Evolutionary conservation across 2,888 invertebrate genomes (phyloP), one percentile per base, ranked within the genome.

Genomic region (Anarsia innoxiella): DNA sequence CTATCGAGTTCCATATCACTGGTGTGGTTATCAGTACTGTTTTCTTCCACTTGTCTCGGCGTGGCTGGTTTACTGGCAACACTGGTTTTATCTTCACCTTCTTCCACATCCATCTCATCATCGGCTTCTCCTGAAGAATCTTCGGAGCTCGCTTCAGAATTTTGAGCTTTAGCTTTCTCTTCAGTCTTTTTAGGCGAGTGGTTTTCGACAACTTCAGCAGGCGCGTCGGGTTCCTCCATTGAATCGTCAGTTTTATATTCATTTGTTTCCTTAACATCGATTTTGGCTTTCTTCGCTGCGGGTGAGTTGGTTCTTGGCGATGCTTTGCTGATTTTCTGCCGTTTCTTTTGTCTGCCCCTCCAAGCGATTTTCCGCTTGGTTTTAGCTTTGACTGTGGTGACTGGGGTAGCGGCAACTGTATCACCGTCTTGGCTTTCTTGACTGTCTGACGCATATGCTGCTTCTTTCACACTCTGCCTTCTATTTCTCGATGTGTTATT

Each of bases 71-170:
- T 78, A 36, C 74, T 75, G n/a, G 71, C 64, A 36, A 74, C 64
- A 37, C 71, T 77, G 23, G 61, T 65, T 36, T 60, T 64, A 31
- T 86, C 80, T 26, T 87, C 87, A 3, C 83, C 70, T 58, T 88
- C 88, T 40, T 89, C 89, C 23, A 88, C 87, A 46, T 89, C 89
- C 89, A 89, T 89, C 60, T 90, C 89, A 60, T 89, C 89, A 53
- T 89, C 89, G 14, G 89, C 89, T 59, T 89, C 89, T 1, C 89
- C 89, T 4, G 88, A 88, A 0, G 89, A 89, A 59, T 89, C 89
- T 59, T 89, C 89, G 0, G 84, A 83, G 48, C 78, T 84, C 23
- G 79, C 88, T 25, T 85, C 86, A 0, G 85, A 83, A 46, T 73
- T 69, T 47, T 79, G 72, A 23, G 48, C 56, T 44, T 74, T 80